These are phyloP conservation scores for Stegophylla sp. DNA, from an alignment of 2,888 invertebrate species.

Conservation along the genomic window DNA sequence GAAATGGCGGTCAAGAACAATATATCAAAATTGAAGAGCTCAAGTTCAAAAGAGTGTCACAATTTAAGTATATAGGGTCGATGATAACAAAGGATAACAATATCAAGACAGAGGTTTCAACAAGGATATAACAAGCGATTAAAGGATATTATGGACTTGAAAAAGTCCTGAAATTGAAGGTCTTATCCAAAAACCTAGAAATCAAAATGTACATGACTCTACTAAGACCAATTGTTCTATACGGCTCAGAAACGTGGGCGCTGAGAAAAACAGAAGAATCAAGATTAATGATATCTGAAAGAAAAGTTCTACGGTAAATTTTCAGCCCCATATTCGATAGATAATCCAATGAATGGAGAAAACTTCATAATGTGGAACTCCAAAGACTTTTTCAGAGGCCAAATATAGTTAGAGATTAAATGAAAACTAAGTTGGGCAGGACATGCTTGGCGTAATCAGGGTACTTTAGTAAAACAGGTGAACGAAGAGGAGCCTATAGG, in stretches of 20 bases:
- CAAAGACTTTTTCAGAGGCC: not conserved
- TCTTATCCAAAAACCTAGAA: slow-evolving; percentile 5
- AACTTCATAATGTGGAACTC: slow-evolving; percentile 1
- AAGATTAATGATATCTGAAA: too few relatives aligned
- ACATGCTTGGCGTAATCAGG: not conserved
- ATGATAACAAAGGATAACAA: not conserved
- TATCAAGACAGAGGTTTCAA: too few relatives aligned
- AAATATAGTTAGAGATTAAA: slow-evolving; percentile 7
- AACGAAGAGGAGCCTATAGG: too few relatives aligned
- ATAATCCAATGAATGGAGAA: too few relatives aligned
- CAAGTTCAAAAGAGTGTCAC: not conserved
- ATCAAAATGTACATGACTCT: slow-evolving; percentile 3
- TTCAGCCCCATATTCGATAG: too few relatives aligned
- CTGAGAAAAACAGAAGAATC: slow-evolving; percentile 19
- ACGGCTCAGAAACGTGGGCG: slow-evolving; percentile 1
- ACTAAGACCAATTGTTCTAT: slow-evolving; percentile 23
- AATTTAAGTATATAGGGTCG: too few relatives aligned
- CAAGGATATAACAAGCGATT: slow-evolving; percentile 10
- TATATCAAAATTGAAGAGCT: not conserved
- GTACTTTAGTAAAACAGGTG: too few relatives aligned
- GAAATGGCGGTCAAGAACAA: not conserved
- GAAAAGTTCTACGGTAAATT: too few relatives aligned
- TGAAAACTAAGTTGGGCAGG: not conserved
- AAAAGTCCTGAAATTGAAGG: slow-evolving; percentile 19
- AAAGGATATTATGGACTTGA: slow-evolving; percentile 27